Evolutionary conservation across 2,113 vertebrate genomes (phyloP).

Genomic region (Oryzias celebensis): DNA sequence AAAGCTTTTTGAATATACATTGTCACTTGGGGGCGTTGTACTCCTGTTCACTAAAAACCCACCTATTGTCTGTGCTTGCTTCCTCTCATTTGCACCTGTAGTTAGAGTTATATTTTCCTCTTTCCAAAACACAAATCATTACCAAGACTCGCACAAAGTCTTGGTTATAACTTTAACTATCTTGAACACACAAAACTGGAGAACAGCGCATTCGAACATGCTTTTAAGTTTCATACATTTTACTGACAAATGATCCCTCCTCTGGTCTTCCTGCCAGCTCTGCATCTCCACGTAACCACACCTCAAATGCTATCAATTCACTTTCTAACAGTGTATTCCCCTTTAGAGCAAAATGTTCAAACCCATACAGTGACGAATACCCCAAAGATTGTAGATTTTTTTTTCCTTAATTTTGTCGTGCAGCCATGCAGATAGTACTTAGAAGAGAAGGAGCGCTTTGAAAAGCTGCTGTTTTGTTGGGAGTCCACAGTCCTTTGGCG

Average conservation of each 20-base stretch:
- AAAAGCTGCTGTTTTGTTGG: too few relatives aligned
- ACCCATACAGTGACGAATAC: constrained; percentile 32
- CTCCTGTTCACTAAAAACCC: too few relatives aligned
- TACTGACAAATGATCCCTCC: constrained; percentile 1
- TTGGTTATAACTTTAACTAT: too few relatives aligned
- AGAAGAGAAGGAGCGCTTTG: background rate
- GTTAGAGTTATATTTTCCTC: too few relatives aligned
- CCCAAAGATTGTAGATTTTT: constrained; percentile 22
- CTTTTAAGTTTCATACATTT: background rate
- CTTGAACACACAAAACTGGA: too few relatives aligned
- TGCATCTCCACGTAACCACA: background rate
- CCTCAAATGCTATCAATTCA: constrained; percentile 1
- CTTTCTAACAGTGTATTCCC: constrained; percentile 17
- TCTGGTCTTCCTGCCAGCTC: constrained; percentile 3
- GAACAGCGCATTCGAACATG: background rate
- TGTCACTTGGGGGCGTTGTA: too few relatives aligned
- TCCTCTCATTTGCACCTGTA: too few relatives aligned
- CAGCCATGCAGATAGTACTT: constrained; percentile 45
- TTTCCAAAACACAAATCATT: too few relatives aligned
- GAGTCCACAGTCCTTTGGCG: too few relatives aligned
- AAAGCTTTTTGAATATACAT: too few relatives aligned
- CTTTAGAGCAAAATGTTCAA: constrained; percentile 29
- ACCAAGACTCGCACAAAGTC: too few relatives aligned
- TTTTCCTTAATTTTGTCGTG: constrained; percentile 42
- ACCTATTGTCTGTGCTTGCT: too few relatives aligned